Conservation (phyloP, 2,113 vertebrate genomes). For the Dicaeum eximium region DNA sequence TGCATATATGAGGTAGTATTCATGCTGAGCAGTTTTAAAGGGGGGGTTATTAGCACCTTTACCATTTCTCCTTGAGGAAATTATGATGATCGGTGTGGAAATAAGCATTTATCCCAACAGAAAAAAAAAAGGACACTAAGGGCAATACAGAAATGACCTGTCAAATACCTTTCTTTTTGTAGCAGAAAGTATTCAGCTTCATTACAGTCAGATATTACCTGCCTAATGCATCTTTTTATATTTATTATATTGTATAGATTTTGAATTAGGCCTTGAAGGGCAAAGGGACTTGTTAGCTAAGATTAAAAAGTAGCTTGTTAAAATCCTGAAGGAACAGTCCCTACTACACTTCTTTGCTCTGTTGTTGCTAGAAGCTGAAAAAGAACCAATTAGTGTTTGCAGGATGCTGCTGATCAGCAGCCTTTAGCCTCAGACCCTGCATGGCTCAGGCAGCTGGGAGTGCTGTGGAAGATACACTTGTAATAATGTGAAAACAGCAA, state of each 20-base stretch:
- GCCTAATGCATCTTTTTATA: slow-evolving; percentile 10
- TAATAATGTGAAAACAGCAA: neutral
- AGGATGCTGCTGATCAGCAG: neutral
- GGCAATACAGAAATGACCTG: neutral
- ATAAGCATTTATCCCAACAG: neutral
- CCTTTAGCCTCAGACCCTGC: neutral
- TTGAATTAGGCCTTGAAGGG: slow-evolving; percentile 33
- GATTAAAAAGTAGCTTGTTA: slow-evolving; percentile 5
- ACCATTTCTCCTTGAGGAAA: neutral
- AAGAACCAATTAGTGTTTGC: slow-evolving; percentile 22
- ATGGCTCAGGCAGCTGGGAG: accelerated
- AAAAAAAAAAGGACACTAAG: neutral
- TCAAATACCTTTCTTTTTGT: neutral
- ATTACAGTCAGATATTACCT: neutral
- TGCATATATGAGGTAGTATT: neutral
- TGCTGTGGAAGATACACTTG: accelerated
- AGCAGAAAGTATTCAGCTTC: neutral
- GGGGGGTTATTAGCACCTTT: neutral
- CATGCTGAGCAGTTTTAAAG: neutral
- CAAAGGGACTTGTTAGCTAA: slow-evolving; percentile 3
- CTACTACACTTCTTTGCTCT: neutral
- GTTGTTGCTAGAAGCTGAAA: neutral
- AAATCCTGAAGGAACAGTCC: neutral
- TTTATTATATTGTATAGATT: slow-evolving; percentile 18
- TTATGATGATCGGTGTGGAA: neutral